Evolutionary conservation across 2,888 invertebrate genomes (phyloP), one percentile per base, ranked within the genome.

Genomic region (Nomada fucata): DNA sequence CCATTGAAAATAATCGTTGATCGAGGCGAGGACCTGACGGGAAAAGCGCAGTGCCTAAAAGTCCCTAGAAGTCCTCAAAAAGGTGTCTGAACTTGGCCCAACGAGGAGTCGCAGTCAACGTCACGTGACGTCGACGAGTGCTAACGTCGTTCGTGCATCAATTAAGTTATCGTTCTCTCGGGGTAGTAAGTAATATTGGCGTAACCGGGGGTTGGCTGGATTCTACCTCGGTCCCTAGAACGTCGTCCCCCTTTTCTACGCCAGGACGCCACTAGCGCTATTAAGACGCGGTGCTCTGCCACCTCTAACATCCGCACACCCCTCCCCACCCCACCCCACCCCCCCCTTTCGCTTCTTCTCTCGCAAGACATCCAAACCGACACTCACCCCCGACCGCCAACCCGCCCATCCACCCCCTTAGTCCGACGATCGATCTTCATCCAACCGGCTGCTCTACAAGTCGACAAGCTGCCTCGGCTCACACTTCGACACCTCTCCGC

Each of bases 141-240:
- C 72, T 84, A 86, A 85, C 85, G 85, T 86, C 86, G 80, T 81
- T 83, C 78, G 83, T 83, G 85, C 90, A 87, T 89, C 89, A 91
- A 91, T 91, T 90, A 90, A 88, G 90, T 89, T 89, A 90, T 91
- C 90, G 89, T 85, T 86, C 88, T 84, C 75, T 44, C 82, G 77
- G 83, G 85, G 79, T 84, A 83, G 89, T 87, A 86, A 88, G 89
- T 89, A 89, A 90, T 91, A 91, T 91, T 88, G 88, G 88, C 89
- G 86, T 90, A 89, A 89, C 88, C 90, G 88, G 85, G 86, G 86
- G 83, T 76, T 83, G 79, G 74, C 75, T 83, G 79, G 76, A 76
- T 85, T 78, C 63, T 67, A 74, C 83, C 76, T 82, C 79, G 70
- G 68, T 78, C 76, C 65, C 63, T 70, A 47, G 60, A 47, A 63